These are phyloP conservation scores for Endotricha flammealis DNA, from an alignment of 2,888 invertebrate genomes.

Conservation along the genomic window DNA sequence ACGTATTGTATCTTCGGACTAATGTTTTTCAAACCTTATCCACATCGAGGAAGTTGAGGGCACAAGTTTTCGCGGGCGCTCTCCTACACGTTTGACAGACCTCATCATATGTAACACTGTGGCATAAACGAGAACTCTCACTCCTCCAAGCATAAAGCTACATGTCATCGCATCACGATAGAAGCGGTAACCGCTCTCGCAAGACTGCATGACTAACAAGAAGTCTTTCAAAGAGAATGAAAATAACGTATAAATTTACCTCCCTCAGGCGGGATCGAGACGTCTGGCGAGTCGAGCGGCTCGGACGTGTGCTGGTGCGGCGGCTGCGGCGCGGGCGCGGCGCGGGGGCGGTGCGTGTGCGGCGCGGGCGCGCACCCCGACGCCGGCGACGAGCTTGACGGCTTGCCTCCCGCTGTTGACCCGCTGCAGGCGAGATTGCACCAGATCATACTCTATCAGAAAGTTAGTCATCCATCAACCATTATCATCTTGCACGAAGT, in stretches of 20 bases:
- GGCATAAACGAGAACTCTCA: too few species aligned
- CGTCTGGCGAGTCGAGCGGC: slow-evolving; percentile 35
- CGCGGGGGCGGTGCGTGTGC: slow-evolving; percentile 35
- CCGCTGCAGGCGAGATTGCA: slow-evolving; percentile 86
- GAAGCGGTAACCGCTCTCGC: too few species aligned
- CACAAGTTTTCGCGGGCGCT: too few species aligned
- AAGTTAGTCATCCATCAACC: slow-evolving; percentile 78
- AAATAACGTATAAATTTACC: neutral
- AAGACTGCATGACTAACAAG: too few species aligned
- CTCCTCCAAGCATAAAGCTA: too few species aligned
- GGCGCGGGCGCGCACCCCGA: slow-evolving; percentile 28
- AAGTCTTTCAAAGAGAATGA: too few species aligned
- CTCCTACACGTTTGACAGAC: too few species aligned
- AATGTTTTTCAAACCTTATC: too few species aligned
- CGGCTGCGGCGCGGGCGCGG: slow-evolving; percentile 29
- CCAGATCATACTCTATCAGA: slow-evolving; percentile 89
- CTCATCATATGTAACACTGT: too few species aligned
- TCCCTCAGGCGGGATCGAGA: slow-evolving; percentile 39
- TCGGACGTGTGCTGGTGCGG: slow-evolving; percentile 32
- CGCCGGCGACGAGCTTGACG: slow-evolving; percentile 19
- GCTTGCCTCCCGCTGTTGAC: slow-evolving; percentile 62
- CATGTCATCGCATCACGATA: too few species aligned
- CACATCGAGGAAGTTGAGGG: too few species aligned
- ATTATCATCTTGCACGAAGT: too few species aligned
- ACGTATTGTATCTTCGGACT: slow-evolving; percentile 22